Evolutionary conservation across 2,113 vertebrate species (phyloP), one percentile per base, ranked within the genome.

Genomic region (Clarias gariepinus): DNA sequence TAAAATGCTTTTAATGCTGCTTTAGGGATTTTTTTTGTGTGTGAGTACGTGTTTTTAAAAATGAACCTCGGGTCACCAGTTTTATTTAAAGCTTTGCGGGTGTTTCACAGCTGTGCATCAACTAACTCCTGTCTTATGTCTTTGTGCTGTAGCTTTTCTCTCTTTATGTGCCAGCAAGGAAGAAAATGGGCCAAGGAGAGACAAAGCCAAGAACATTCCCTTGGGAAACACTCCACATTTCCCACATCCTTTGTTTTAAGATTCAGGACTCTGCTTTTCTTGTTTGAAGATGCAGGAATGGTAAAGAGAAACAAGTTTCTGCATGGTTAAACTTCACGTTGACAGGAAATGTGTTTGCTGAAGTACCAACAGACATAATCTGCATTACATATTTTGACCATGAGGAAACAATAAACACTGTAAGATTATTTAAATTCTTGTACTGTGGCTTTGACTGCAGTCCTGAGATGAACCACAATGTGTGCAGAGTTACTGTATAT

Each of bases 131-230:
- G 58, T 63, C 23, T 52, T 77, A 3, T n/a, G 47, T 53, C 74
- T 78, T 47, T 90, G 74, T 87, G 89, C 91, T 90, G 87, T 83
- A 88, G 89, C 90, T 89, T 87, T 89, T 87, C 60, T 84, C 68
- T 76, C 80, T 82, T 89, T 68, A 68, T 92, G 90, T 90, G 88
- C 88, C 90, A 88, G 86, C 89, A 88, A 88, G 88, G 84, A 87
- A 76, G 85, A 94, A 94, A 94, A 81, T 94, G 91, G 94, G 92
- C 92, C 93, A 92, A 83, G 28, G 84, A 90, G 88, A 91, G 90
- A 89, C 90, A 91, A 91, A 92, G 89, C 90, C 81, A 81, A 53
- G 79, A 89, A 89, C 88, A 82, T 80, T 91, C 92, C 94, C 92
- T 11, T 76, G 90, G 90, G 93, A 95, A 92, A 92, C 89, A 90